Base-by-base conservation (phyloP, 1,140 invertebrate genomes). In the Neodiprion lecontei region DNA sequence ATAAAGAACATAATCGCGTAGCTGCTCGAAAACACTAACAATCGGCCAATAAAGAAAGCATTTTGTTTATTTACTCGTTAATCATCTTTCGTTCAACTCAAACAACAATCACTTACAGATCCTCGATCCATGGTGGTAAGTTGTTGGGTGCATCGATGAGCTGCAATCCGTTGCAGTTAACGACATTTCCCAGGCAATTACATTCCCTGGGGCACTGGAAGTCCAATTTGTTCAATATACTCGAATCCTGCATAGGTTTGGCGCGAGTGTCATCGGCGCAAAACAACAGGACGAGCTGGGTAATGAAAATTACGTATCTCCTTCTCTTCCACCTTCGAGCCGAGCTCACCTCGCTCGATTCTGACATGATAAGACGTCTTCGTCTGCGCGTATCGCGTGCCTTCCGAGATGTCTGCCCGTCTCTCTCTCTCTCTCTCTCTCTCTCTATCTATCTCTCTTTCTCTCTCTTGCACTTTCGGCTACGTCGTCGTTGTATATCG, bases 81-180 rank as follows among this genome's bases (percentile, higher is more conserved):
- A 65, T 14, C 17, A 1, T 14, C 28, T 40, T 40, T 40, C 28
- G 28, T 40, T 61, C 53, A 0, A 61, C n/a, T 12, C 11, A 9
- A 61, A 12, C n/a, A 14, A 53, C n/a, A 61, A 17, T 61, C n/a
- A 83, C 85, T 85, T 76, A 88, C 86, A 88, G 76, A 67, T 72
- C 80, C 70, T 84, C 85, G 21, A 86, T 88, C 87, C 87, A 88
- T 69, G 84, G 85, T 77, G 86, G 87, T 72, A 88, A 74, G 65
- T 83, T 84, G 70, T 83, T 88, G 40, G 87, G 87, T 74, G 83
- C 82, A 70, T 81, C 84, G 68, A 86, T 82, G 67, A 88, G 81
- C 73, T 85, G 80, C n/a, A 87, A 72, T 11, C 79, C 79, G 73
- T 76, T 84, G 72, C 87, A 88, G 69, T 80, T 79, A 48, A 88